phyloP scores from a whole-genome alignment of 2,113 vertebrate species.

The Malurus alboscapulatus region DNA sequence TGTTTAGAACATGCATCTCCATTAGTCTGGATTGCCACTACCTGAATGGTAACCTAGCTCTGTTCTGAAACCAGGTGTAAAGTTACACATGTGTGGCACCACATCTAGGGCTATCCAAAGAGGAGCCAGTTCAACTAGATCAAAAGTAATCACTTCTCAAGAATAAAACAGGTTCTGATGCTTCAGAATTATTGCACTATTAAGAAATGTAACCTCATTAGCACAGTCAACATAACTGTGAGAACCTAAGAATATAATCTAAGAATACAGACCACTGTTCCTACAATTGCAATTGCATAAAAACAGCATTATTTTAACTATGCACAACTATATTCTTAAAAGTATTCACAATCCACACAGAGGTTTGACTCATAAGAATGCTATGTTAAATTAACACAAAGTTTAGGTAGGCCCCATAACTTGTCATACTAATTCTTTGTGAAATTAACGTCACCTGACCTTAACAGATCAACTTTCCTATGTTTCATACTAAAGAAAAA shows the following conservation, averaged over 20 bases:
- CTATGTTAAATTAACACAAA: background rate
- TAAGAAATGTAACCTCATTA: background rate
- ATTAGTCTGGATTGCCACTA: background rate
- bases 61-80: background rate
- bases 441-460: background rate
- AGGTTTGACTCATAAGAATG: background rate
- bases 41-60: background rate
- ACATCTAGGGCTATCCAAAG: background rate
- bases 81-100: background rate
- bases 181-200: background rate
- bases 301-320: background rate
- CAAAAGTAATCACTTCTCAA: background rate
- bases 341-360: background rate
- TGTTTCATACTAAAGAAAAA: background rate
- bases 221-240: background rate
- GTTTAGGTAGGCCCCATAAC: background rate
- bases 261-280: background rate
- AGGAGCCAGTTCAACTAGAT: background rate
- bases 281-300: background rate
- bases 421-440: background rate
- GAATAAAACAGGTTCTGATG: background rate
- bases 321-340: background rate
- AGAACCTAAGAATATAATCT: background rate
- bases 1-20: background rate
- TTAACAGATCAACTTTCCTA: background rate